Percentiles rank a stretch among this genome's conserved stretches.
These are phyloP conservation scores for Stenolophus ochropezus DNA, from an alignment of 2,888 invertebrate species.

Conservation along the genomic window DNA sequence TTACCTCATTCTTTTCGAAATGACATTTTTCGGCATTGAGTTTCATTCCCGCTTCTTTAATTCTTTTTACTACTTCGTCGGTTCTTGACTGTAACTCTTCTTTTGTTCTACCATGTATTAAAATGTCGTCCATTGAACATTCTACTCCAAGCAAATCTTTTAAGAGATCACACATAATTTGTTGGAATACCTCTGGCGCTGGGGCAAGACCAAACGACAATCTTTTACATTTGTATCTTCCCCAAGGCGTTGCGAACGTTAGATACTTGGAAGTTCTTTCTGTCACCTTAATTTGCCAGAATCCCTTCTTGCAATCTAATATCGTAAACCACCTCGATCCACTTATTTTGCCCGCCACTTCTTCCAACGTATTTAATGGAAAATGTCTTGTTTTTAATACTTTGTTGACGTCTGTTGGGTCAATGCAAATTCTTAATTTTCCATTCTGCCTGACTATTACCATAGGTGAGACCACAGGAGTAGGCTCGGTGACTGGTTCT, in stretches of 20 bases:
- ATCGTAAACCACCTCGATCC: conserved; percentile 58
- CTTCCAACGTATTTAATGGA: conserved; percentile 53
- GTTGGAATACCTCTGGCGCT: conserved; percentile 64
- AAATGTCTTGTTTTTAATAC: conserved; percentile 41
- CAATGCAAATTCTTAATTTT: conserved; percentile 51
- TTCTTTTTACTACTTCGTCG: conserved; percentile 61
- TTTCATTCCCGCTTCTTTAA: conserved; percentile 63
- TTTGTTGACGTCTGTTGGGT: conserved; percentile 55
- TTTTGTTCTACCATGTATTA: conserved; percentile 63
- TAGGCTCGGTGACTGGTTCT: conserved; percentile 18
- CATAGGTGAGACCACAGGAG: conserved; percentile 53
- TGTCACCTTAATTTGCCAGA: conserved; percentile 62
- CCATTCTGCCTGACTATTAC: conserved; percentile 47
- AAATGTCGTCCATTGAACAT: conserved; percentile 65
- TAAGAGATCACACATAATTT: conserved; percentile 62
- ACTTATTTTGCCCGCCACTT: conserved; percentile 40
- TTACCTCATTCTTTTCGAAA: conserved; percentile 57
- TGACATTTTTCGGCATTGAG: conserved; percentile 65
- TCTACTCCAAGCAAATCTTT: conserved; percentile 61
- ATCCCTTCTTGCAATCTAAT: conserved; percentile 63
- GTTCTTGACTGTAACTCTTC: conserved; percentile 63
- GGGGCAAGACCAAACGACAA: conserved; percentile 65
- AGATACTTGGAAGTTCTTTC: conserved; percentile 60
- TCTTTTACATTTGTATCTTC: conserved; percentile 62
- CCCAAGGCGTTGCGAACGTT: conserved; percentile 64